Percentiles rank a stretch among this genome's conserved stretches.
phyloP scores from a whole-genome alignment of 2,797 vertebrate genomes.

The Ctenochaetus hawaiiensis region DNA sequence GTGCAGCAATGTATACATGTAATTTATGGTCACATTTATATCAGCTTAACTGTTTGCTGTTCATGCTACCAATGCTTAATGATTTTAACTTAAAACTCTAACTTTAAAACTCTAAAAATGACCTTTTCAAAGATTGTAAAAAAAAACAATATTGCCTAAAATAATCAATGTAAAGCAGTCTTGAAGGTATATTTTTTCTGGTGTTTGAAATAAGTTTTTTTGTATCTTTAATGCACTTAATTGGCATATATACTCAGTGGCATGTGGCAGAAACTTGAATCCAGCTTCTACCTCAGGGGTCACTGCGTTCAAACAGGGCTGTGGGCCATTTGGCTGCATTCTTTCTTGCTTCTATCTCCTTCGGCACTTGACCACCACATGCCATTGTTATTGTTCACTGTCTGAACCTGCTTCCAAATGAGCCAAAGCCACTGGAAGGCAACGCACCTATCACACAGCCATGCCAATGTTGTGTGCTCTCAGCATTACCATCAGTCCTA shows the following conservation, averaged over 20 bases:
- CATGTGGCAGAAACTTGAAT: constrained; percentile 1
- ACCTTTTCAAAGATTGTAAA: neutral
- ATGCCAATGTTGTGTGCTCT: constrained; percentile 11
- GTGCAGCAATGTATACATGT: too few species aligned
- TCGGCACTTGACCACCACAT: constrained; percentile 63
- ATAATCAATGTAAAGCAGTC: neutral
- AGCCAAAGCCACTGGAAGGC: constrained; percentile 45
- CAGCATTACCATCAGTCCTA: neutral
- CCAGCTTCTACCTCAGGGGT: neutral
- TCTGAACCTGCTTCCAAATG: constrained; percentile 69
- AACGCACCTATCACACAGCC: constrained; percentile 42
- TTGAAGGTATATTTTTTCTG: neutral
- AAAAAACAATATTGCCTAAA: neutral
- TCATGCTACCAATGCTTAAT: neutral
- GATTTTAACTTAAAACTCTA: too few species aligned
- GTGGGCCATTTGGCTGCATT: constrained; percentile 37
- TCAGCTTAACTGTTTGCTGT: neutral
- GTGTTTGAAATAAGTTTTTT: neutral
- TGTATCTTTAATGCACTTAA: neutral
- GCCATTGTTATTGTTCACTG: constrained; percentile 56
- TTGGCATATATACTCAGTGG: neutral
- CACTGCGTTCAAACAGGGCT: constrained; percentile 10
- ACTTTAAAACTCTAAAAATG: neutral
- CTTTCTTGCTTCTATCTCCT: constrained; percentile 49
- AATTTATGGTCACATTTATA: too few species aligned